phyloP scores from a whole-genome alignment of 2,113 vertebrate genomes.

The Illadopsis cleaveri region DNA sequence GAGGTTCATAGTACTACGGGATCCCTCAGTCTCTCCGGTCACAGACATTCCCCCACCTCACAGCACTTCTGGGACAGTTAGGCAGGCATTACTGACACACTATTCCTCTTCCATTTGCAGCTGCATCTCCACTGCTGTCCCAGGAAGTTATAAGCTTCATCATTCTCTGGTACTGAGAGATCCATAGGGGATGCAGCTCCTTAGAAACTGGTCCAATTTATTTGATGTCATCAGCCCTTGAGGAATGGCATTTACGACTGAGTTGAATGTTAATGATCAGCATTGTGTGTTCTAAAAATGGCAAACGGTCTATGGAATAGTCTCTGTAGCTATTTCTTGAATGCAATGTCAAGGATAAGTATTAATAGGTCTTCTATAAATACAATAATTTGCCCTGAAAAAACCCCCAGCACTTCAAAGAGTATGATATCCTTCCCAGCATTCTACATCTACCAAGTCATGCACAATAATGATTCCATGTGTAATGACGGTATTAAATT shows the following conservation, averaged over 20 bases:
- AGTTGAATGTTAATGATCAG: constrained; percentile 36
- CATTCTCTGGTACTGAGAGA: neutral
- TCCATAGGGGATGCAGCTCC: neutral
- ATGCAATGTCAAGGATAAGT: constrained; percentile 38
- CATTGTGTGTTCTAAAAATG: constrained; percentile 47
- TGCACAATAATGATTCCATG: neutral
- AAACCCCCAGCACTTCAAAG: neutral
- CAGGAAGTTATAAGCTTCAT: neutral
- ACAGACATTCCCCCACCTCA: neutral
- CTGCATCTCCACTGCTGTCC: neutral
- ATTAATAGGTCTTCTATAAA: constrained; percentile 58
- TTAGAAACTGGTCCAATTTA: constrained; percentile 8
- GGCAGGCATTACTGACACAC: accelerated
- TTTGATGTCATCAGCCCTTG: constrained; percentile 1
- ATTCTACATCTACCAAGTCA: neutral
- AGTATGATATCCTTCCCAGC: constrained; percentile 8
- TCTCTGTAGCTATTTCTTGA: neutral
- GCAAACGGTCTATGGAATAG: constrained; percentile 22
- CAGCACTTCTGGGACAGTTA: neutral
- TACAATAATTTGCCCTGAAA: constrained; percentile 3
- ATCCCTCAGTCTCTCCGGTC: neutral
- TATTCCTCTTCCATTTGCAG: neutral
- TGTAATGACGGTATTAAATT: neutral
- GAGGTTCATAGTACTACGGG: neutral
- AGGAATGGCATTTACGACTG: neutral